A percentile compares a stretch with the other conserved stretches of the same genome.
phyloP scores from a whole-genome alignment of 2,113 vertebrate species.

The Crocuta crocuta region DNA sequence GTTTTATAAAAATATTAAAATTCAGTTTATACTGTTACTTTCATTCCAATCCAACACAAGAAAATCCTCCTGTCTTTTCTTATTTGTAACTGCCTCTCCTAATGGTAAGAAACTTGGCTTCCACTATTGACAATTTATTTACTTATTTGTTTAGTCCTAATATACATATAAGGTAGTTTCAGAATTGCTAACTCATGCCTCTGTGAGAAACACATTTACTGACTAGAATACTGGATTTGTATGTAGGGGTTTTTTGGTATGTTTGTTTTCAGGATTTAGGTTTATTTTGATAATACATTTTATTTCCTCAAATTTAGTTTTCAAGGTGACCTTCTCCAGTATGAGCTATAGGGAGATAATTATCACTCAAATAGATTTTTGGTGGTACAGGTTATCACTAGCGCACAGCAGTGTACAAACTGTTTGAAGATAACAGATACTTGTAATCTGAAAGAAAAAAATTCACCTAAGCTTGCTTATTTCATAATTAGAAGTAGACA shows the following conservation, averaged over 20 bases:
- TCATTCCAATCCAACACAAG: background rate
- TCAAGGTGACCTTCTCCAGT: conserved; percentile 61
- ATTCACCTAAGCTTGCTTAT: conserved; percentile 28
- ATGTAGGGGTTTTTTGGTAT: background rate
- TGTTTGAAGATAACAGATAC: conserved; percentile 40
- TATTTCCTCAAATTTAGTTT: conserved; percentile 61
- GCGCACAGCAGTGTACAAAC: background rate
- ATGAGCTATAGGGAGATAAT: conserved; percentile 62
- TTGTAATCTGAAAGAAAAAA: conserved; percentile 35
- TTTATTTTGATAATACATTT: conserved; percentile 57
- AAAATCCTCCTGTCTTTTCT: background rate
- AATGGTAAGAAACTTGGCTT: background rate
- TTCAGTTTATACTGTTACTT: background rate
- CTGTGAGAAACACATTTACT: conserved; percentile 18
- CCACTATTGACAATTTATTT: background rate
- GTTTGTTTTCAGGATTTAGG: conserved; percentile 6
- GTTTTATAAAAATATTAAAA: background rate
- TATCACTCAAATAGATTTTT: conserved; percentile 32
- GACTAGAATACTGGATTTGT: background rate
- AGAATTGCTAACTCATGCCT: background rate
- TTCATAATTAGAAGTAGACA: conserved; percentile 63
- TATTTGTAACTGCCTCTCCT: background rate
- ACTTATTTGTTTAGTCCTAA: background rate
- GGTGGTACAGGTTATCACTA: conserved; percentile 15
- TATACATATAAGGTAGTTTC: background rate